Evolutionary conservation across 2,113 vertebrate species (phyloP).

Genomic region (Clarias gariepinus): DNA sequence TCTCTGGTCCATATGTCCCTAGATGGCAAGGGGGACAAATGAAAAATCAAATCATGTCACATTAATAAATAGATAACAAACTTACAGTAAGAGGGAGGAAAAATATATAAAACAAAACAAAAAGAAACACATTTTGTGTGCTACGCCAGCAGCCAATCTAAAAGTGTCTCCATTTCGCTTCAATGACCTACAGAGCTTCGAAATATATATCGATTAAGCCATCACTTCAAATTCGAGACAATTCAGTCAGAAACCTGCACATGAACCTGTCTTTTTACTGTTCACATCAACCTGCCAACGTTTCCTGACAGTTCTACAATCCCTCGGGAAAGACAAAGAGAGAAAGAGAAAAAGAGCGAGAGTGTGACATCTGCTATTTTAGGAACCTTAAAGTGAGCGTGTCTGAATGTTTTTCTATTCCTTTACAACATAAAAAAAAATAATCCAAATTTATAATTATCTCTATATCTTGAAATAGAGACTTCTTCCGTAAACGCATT

Average conservation of each 20-base stretch:
- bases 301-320: constrained; percentile 27
- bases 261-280: constrained; percentile 23
- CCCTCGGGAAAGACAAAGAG: neutral
- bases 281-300: constrained; percentile 23
- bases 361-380: neutral
- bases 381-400: neutral
- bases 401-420: neutral
- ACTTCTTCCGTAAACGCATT: neutral
- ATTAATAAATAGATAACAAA: neutral
- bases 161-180: neutral
- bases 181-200: neutral
- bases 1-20: constrained; percentile 90
- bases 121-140: neutral
- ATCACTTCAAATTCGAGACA: constrained; percentile 34
- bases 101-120: neutral
- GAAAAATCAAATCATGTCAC: constrained; percentile 16
- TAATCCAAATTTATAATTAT: neutral
- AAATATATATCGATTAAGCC: constrained; percentile 34
- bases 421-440: neutral
- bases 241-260: constrained; percentile 22
- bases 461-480: neutral
- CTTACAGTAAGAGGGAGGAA: neutral
- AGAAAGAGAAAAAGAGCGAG: neutral
- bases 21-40: constrained; percentile 54
- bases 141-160: neutral